Evolutionary conservation across 2,797 vertebrate genomes (phyloP).

Genomic region (Cichlasoma orientale): DNA sequence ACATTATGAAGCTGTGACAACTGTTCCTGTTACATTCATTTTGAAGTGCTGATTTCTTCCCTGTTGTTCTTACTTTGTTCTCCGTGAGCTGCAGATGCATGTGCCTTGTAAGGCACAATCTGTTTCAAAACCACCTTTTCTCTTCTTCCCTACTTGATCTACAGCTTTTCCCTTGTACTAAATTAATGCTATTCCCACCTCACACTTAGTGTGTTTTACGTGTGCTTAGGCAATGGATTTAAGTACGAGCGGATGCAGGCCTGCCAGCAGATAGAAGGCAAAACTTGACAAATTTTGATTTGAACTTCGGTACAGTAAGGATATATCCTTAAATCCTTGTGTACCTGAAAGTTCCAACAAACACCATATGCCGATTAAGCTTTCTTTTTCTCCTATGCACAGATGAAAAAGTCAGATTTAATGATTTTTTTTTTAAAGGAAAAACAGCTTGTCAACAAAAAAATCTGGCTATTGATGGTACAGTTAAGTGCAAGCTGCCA

Average conservation of each 20-base stretch:
- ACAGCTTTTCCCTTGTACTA: slow-evolving; percentile 50
- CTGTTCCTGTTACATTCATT: neutral
- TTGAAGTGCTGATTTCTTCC: neutral
- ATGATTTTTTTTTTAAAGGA: neutral
- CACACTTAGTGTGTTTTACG: slow-evolving; percentile 45
- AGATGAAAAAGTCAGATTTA: slow-evolving; percentile 16
- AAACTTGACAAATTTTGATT: slow-evolving; percentile 42
- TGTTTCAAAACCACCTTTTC: slow-evolving; percentile 45
- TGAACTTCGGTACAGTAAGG: slow-evolving; percentile 35
- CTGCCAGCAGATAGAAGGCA: slow-evolving; percentile 35
- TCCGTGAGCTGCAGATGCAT: slow-evolving; percentile 37
- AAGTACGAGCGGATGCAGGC: slow-evolving; percentile 39
- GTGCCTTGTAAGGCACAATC: slow-evolving; percentile 46
- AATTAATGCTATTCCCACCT: slow-evolving; percentile 55
- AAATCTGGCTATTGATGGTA: neutral
- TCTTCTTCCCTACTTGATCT: slow-evolving; percentile 25
- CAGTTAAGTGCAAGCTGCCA: neutral
- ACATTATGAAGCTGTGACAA: slow-evolving; percentile 16
- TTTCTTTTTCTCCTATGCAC: slow-evolving; percentile 13
- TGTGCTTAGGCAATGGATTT: slow-evolving; percentile 46
- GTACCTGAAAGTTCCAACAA: slow-evolving; percentile 52
- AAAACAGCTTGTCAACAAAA: slow-evolving; percentile 4
- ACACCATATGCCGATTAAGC: slow-evolving; percentile 58
- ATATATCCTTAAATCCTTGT: slow-evolving; percentile 39
- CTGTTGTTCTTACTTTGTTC: slow-evolving; percentile 1